These are phyloP conservation scores for Epinotia bilunana DNA, from an alignment of 2,888 invertebrate species.

Conservation along the genomic window DNA sequence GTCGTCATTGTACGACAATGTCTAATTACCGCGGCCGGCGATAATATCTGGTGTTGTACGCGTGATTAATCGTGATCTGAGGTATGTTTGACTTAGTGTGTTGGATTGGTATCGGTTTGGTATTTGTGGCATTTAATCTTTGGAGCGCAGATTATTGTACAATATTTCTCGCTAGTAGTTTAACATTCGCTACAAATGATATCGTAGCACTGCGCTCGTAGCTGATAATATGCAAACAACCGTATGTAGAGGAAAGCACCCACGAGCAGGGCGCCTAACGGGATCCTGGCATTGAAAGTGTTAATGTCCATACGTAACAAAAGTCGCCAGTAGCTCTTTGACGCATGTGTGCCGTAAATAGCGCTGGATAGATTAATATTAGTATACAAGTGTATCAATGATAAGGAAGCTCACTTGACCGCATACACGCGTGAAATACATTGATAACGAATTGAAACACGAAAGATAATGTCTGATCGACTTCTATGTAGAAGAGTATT, in stretches of 20 bases:
- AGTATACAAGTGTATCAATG: neutral
- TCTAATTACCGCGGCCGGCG: conserved; percentile 42
- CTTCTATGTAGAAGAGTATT: neutral
- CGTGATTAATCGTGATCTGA: conserved; percentile 29
- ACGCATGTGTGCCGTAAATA: no score
- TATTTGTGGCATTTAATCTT: neutral
- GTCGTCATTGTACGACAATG: conserved; percentile 42
- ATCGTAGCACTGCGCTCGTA: no score
- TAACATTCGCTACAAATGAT: no score
- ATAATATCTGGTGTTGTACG: conserved; percentile 32
- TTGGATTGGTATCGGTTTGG: neutral
- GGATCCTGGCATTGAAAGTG: no score
- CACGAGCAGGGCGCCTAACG: no score
- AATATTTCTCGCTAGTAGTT: no score
- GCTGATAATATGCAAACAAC: no score
- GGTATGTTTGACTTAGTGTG: neutral
- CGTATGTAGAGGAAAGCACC: no score
- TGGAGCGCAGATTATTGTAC: no score
- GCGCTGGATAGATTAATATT: no score
- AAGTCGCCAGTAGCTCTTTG: no score
- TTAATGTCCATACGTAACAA: no score
- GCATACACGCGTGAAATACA: neutral
- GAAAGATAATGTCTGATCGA: neutral
- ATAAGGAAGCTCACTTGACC: neutral
- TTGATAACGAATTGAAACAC: neutral